Evolutionary conservation across 2,113 vertebrate genomes (phyloP), one percentile per base, ranked within the genome.

Genomic region (Gyps fulvus): DNA sequence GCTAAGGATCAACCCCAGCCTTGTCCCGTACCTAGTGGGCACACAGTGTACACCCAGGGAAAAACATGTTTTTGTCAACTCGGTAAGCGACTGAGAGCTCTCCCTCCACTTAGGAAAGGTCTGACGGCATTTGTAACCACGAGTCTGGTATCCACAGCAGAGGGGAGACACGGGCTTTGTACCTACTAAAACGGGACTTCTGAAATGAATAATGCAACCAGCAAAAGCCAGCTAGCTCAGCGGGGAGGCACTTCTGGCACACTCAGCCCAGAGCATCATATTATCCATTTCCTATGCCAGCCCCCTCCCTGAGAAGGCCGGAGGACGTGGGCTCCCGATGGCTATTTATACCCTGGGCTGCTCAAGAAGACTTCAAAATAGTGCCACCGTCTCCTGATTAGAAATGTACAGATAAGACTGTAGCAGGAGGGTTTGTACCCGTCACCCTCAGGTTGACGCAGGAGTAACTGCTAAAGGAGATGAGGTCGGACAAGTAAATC

Each of bases 181-280:
- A 45, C 58, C 84, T 83, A 55, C 93, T 96, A 79, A 95, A 97
- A 95, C 42, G 78, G 62, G 96, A 90, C 42, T 71, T 91, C 59
- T 59, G 59, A 32, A 58, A 57, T 94, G 89, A 93, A 95, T 95
- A 95, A 97, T 27, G 47, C 25, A 38, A 43, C 82, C 94, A 88
- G 79, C n/a, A 94, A 95, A 96, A 85, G 93, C 6, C 89, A 86
- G 45, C 74, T 11, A 94, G 91, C 91, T 96, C 96, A 97, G 94
- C 38, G 0, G 54, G 50, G 78, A 91, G 93, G 91, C 71, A 96
- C 94, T 90, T 55, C 89, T 96, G 95, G 87, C 89, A 77, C 82
- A 65, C 12, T 0, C 7, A 66, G 52, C 66, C 83, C 71, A 12
- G 47, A 31, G 23, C 0, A 17, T 86, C 93, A 96, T 87, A 43